Base-by-base conservation (phyloP, 1,140 invertebrate species). In the Thereuonema tuberculata region DNA sequence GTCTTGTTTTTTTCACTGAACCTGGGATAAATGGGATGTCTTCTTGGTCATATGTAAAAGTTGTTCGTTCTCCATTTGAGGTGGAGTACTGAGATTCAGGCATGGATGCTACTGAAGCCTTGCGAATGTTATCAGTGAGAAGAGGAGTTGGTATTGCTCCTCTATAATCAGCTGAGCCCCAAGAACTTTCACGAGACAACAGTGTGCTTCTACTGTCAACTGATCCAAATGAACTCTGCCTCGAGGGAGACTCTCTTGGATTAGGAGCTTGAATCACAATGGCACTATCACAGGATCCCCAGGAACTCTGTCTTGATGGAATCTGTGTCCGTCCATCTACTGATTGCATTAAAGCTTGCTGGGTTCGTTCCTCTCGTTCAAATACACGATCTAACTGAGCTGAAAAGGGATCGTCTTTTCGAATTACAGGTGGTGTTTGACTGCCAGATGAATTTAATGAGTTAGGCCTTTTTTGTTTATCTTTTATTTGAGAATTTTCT, bases 221-320 rank as follows among this genome's bases (percentile, higher is more conserved):
- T 2, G 83, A 85, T 53, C 86, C 85, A 86, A 86, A 89, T 25
- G 86, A 87, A 70, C 82, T 85, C 67, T 87, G 84, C 24, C 85
- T 73, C 62, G 84, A 86, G 1, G 83, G 76, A 27, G 77, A 75
- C 50, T 82, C 81, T 64, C 71, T 2, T 2, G 2, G 2, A 12
- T 3, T 21, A 2, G 21, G 47, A 5, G 66, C 66, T n/a, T 66
- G 64, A 14, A 56, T 21, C 3, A 26, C 53, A 26, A 55, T 55
- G 53, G 53, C 53, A 58, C 61, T 81, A 70, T 86, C 84, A 37
- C 80, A 80, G 2, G 83, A 85, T 50, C 86, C 85, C 86, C 86
- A 89, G 25, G 86, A 87, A 70, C 82, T 85, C 67, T 87, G 84
- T 23, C 85, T 72, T 62, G 84, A 86, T 1, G 83, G 76, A 27